Conservation (phyloP, 2,888 invertebrate genomes). For the Amitus sp. region DNA sequence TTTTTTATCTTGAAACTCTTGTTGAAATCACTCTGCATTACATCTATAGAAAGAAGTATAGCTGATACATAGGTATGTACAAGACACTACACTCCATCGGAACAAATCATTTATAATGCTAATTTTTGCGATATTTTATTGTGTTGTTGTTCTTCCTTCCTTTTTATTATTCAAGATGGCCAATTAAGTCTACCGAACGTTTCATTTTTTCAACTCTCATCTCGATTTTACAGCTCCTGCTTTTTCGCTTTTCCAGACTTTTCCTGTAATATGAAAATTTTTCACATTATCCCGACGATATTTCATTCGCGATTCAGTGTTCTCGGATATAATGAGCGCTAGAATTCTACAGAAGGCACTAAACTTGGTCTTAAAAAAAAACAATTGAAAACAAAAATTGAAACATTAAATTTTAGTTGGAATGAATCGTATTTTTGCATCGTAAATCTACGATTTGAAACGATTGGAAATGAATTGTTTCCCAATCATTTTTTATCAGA, state of each 20-base stretch:
- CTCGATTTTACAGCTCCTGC: slow-evolving; percentile 18
- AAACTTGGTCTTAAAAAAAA: too few species aligned
- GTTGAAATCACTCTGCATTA: slow-evolving; percentile 49
- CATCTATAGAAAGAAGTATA: slow-evolving; percentile 60
- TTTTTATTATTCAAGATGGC: slow-evolving; percentile 44
- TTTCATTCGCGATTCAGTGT: too few species aligned
- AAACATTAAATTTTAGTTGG: too few species aligned
- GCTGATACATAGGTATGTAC: slow-evolving; percentile 57
- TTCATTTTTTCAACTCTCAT: slow-evolving; percentile 32
- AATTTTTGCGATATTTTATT: slow-evolving; percentile 57
- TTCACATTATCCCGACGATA: too few species aligned
- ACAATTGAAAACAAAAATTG: too few species aligned
- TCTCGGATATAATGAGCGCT: too few species aligned
- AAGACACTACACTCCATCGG: slow-evolving; percentile 65
- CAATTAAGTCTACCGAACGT: slow-evolving; percentile 47
- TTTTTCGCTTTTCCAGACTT: slow-evolving; percentile 16
- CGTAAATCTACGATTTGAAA: too few species aligned
- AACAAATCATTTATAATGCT: slow-evolving; percentile 61
- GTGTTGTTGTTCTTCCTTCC: slow-evolving; percentile 46
- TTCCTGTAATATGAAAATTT: slow-evolving; percentile 23
- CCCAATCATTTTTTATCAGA: too few species aligned
- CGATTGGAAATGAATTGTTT: too few species aligned
- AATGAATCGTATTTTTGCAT: too few species aligned
- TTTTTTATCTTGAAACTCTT: slow-evolving; percentile 41
- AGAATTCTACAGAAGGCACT: too few species aligned